Percentiles rank a stretch among this genome's conserved stretches.
phyloP scores from a whole-genome alignment of 2,113 vertebrate species.

The Menidia beryllina region DNA sequence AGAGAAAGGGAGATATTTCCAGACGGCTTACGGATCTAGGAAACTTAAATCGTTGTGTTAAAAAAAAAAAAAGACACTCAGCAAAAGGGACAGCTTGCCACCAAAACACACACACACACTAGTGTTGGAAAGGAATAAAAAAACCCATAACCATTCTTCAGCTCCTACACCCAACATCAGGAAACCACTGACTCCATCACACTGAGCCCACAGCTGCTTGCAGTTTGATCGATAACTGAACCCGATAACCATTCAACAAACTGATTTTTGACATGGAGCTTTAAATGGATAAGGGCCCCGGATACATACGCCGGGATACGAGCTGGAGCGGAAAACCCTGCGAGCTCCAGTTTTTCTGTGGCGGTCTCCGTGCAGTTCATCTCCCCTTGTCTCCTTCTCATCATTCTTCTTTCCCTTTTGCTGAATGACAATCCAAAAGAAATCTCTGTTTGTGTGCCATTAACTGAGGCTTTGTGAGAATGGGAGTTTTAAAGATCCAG shows the following conservation, averaged over 20 bases:
- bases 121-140: constrained; percentile 30
- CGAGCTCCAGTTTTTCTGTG: neutral
- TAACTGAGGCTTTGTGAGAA: neutral
- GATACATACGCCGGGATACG: neutral
- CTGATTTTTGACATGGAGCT: constrained; percentile 64
- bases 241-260: constrained; percentile 72
- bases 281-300: constrained; percentile 52
- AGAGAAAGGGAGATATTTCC: constrained; percentile 56
- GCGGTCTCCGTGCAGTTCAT: neutral
- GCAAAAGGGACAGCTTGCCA: constrained; percentile 59
- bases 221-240: constrained; percentile 62
- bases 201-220: constrained; percentile 30
- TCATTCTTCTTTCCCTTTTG: neutral
- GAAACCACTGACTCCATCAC: constrained; percentile 44
- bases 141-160: constrained; percentile 29
- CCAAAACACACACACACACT: constrained; percentile 6
- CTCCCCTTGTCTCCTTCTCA: neutral
- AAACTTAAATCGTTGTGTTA: constrained; percentile 65
- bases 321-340: constrained; percentile 26
- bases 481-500: neutral
- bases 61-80: constrained; percentile 55
- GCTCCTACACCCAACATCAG: constrained; percentile 36
- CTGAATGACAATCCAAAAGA: neutral
- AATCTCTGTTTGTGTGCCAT: constrained; percentile 3
- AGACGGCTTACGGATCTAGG: constrained; percentile 60